A percentile compares a stretch with the other conserved stretches of the same genome.
Conservation (phyloP, 2,113 vertebrate genomes). For the Microcebus lehilahytsara region DNA sequence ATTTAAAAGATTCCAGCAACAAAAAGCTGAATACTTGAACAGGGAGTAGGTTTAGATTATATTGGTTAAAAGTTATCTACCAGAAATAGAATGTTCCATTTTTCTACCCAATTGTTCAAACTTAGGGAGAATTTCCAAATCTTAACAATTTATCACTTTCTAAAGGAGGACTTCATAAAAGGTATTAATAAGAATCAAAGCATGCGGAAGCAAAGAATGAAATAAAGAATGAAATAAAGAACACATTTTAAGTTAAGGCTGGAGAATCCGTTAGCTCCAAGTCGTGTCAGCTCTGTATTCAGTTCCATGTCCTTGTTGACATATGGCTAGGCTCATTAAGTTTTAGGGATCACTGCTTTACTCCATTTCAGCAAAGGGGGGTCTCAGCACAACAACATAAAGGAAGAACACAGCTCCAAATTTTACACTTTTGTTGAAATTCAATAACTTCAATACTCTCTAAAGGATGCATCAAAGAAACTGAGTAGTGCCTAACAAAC, state of each 20-base stretch:
- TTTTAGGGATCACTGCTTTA: neutral
- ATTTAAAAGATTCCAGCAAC: neutral
- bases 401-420: conserved; percentile 73
- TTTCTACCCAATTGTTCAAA: conserved; percentile 50
- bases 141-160: conserved; percentile 53
- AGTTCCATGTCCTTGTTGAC: neutral
- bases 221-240: neutral
- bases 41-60: neutral
- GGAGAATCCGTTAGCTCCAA: neutral
- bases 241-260: conserved; percentile 18
- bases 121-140: conserved; percentile 24
- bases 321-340: neutral
- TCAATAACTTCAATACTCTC: conserved; percentile 41
- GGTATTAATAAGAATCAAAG: conserved; percentile 43
- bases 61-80: neutral
- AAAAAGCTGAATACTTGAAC: neutral
- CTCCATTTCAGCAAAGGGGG: conserved; percentile 5
- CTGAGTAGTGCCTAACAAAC: neutral
- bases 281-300: neutral
- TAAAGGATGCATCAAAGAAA: conserved; percentile 31
- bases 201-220: conserved; percentile 63
- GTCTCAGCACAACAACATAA: neutral
- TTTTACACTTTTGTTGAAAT: conserved; percentile 53
- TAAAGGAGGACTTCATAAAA: conserved; percentile 65
- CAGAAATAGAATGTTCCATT: conserved; percentile 35